phyloP scores from a whole-genome alignment of 2,888 invertebrate genomes.

The Ochropleura leucogaster region DNA sequence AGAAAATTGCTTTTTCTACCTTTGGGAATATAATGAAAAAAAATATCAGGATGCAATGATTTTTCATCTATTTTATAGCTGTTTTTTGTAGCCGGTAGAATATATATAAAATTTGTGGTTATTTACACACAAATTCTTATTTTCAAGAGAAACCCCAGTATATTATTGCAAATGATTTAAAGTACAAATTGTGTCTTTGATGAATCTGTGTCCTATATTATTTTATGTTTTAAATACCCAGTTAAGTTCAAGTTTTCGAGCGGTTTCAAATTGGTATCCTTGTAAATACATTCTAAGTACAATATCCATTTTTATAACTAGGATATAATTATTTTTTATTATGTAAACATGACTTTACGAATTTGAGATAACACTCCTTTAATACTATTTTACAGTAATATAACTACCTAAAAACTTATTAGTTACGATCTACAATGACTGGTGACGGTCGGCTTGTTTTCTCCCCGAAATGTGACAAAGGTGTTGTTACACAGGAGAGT shows the following conservation, averaged over 20 bases:
- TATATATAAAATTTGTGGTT: not conserved
- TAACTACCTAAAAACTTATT: not conserved
- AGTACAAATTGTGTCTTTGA: not conserved
- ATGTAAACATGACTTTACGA: slow-evolving; percentile 5
- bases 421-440: not conserved
- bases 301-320: slow-evolving; percentile 17
- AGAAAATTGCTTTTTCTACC: not conserved
- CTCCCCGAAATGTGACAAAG: slow-evolving; percentile 17
- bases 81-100: not conserved
- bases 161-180: not conserved
- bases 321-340: slow-evolving; percentile 10
- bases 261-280: slow-evolving; percentile 23
- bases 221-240: not conserved
- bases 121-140: not conserved
- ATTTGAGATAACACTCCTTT: slow-evolving; percentile 1
- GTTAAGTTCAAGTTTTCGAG: slow-evolving; percentile 6
- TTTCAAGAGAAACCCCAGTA: not conserved
- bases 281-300: slow-evolving; percentile 19
- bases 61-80: not conserved
- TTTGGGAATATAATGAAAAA: not conserved
- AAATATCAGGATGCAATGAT: not conserved
- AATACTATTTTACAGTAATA: slow-evolving; percentile 12
- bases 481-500: not conserved
- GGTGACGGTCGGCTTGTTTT: not conserved
- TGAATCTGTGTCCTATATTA: not conserved